These are phyloP conservation scores for Taenaris catops DNA, from an alignment of 2,888 invertebrate genomes.

Conservation along the genomic window DNA sequence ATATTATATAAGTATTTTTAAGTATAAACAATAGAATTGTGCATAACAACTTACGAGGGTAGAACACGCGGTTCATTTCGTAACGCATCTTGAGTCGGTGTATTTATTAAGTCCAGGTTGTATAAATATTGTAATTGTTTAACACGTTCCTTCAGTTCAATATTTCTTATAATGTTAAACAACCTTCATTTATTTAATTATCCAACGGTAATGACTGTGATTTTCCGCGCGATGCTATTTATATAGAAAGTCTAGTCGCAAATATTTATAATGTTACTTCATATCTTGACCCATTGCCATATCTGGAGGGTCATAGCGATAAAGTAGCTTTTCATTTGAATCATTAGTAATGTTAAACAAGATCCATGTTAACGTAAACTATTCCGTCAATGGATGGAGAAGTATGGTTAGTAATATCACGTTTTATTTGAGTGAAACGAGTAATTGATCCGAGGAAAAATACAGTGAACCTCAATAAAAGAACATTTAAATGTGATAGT, in stretches of 20 bases:
- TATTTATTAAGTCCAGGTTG: too few species aligned
- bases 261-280: slow-evolving; percentile 14
- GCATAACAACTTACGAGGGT: slow-evolving; percentile 7
- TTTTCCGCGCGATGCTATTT: slow-evolving; percentile 5
- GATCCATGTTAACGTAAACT: slow-evolving; percentile 13
- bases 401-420: slow-evolving; percentile 12
- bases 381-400: slow-evolving; percentile 16
- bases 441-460: background rate
- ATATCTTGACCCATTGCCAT: slow-evolving; percentile 15
- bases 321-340: slow-evolving; percentile 11
- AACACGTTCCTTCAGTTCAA: too few species aligned
- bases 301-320: slow-evolving; percentile 15
- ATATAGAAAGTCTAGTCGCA: slow-evolving; percentile 11
- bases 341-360: slow-evolving; percentile 4
- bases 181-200: background rate
- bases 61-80: slow-evolving; percentile 2
- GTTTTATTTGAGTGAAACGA: slow-evolving; percentile 8
- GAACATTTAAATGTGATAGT: too few species aligned
- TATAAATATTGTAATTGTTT: too few species aligned
- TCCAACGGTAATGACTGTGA: background rate
- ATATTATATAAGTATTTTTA: too few species aligned
- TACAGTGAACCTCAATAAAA: background rate
- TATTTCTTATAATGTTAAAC: too few species aligned
- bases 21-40: too few species aligned
- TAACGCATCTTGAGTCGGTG: slow-evolving; percentile 2